Evolutionary conservation across 2,888 invertebrate species (phyloP).

Genomic region (Noctuana brunneofusca): DNA sequence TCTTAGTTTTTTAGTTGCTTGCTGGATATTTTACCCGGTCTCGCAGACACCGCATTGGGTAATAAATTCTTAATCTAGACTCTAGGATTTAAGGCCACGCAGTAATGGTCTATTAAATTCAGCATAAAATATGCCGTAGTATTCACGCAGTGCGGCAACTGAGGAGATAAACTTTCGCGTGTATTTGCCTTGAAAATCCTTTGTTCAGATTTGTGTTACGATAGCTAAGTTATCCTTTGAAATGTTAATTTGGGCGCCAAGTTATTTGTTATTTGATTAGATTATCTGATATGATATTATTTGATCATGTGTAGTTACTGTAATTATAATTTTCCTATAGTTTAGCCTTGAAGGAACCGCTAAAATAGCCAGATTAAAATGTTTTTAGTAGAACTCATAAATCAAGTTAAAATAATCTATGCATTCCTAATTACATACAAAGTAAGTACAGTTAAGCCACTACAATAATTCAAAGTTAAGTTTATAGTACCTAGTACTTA

Average conservation of each 20-base stretch:
- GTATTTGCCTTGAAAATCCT: conserved; percentile 3
- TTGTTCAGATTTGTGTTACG: conserved; percentile 4
- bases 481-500: background rate
- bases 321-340: too few relatives aligned
- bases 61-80: conserved; percentile 39
- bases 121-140: conserved; percentile 33
- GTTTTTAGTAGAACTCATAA: too few relatives aligned
- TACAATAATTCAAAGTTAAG: too few relatives aligned
- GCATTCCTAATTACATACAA: too few relatives aligned
- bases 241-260: conserved; percentile 1
- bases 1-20: background rate
- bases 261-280: conserved; percentile 1
- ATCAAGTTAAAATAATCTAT: too few relatives aligned
- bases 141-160: conserved; percentile 39
- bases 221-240: conserved; percentile 9
- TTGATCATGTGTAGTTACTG: background rate
- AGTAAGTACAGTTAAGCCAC: too few relatives aligned
- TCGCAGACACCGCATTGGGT: conserved; percentile 27
- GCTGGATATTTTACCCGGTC: background rate
- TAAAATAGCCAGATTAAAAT: too few relatives aligned
- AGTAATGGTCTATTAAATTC: conserved; percentile 41
- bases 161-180: conserved; percentile 9
- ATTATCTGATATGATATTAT: background rate
- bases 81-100: conserved; percentile 39
- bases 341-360: too few relatives aligned